Evolutionary conservation across 2,797 vertebrate species (phyloP), one percentile per base, ranked within the genome.

Genomic region (Pangasius sanitwongsei): DNA sequence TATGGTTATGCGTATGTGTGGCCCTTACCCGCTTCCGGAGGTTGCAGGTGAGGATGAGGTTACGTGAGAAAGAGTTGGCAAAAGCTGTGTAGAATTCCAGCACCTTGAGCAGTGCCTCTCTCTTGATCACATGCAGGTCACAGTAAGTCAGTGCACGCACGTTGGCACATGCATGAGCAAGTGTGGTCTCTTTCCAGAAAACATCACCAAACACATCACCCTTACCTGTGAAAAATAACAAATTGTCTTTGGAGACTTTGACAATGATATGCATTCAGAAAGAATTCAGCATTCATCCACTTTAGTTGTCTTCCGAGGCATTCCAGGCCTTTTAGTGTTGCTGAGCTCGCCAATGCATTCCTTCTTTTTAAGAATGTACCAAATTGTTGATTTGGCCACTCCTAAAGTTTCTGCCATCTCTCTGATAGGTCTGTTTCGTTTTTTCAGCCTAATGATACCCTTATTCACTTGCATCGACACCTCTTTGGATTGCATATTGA

Each of bases 131-230:
- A 85, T 99, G 98, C 92, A 99, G 95, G 90, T 99, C 98, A 57
- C 98, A 99, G 95, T 99, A 99, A 0, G 98, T 99, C 93, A 99
- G 94, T 0, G 98, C 97, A 44, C 98, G 96, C 0, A 99, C 98
- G 0, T 99, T 99, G 28, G 98, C 98, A 90, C 98, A 99, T 0
- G 98, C 97, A 0, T 98, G 97, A 75, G 98, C 98, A 91, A 96
- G 94, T 0, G 97, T 97, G 85, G 95, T 97, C 93, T 99, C 98
- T 90, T 98, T 99, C 98, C 98, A 99, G 95, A 99, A 99, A 86
- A 98, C 97, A 65, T 99, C 98, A 57, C 98, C 98, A 91, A 99
- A 99, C 86, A 99, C 98, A 0, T 99, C 98, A 0, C 98, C 98
- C 95, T 99, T 99, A 92, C 98, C 98, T 99, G 94, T 11, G 50